These are phyloP conservation scores for Hoplostethus mediterraneus DNA, from an alignment of 2,797 vertebrate genomes.

Conservation along the genomic window DNA sequence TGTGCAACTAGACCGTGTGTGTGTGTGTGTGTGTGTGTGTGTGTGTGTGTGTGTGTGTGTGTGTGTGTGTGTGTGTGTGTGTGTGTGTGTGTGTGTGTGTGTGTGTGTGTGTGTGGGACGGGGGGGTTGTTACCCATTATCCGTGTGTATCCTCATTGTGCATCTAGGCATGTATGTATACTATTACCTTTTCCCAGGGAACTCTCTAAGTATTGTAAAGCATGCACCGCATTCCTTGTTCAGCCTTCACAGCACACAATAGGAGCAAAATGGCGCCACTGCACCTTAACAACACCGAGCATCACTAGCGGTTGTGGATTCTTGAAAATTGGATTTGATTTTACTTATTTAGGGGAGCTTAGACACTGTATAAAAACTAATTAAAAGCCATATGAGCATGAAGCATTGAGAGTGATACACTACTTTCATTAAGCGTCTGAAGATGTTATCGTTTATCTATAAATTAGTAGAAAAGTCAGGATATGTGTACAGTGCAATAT, in stretches of 20 bases:
- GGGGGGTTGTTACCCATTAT: slow-evolving; percentile 40
- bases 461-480: slow-evolving; percentile 42
- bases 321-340: slow-evolving; percentile 12
- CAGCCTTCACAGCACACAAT: slow-evolving; percentile 12
- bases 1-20: slow-evolving; percentile 40
- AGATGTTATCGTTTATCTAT: slow-evolving; percentile 31
- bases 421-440: slow-evolving; percentile 45
- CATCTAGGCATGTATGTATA: slow-evolving; percentile 37
- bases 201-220: slow-evolving; percentile 24
- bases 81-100: neutral
- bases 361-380: slow-evolving; percentile 31
- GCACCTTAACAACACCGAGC: neutral
- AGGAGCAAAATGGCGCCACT: slow-evolving; percentile 1
- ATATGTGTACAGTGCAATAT: slow-evolving; percentile 27
- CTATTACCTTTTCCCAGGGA: slow-evolving; percentile 21
- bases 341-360: slow-evolving; percentile 24
- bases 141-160: slow-evolving; percentile 25
- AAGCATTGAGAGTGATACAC: slow-evolving; percentile 7
- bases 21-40: slow-evolving; percentile 10
- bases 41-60: slow-evolving; percentile 19
- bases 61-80: neutral
- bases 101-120: neutral
- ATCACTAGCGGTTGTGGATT: neutral
- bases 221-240: slow-evolving; percentile 19
- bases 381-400: slow-evolving; percentile 47